phyloP scores from a whole-genome alignment of 2,888 invertebrate genomes.

The Cataglyphis altisquamis region DNA sequence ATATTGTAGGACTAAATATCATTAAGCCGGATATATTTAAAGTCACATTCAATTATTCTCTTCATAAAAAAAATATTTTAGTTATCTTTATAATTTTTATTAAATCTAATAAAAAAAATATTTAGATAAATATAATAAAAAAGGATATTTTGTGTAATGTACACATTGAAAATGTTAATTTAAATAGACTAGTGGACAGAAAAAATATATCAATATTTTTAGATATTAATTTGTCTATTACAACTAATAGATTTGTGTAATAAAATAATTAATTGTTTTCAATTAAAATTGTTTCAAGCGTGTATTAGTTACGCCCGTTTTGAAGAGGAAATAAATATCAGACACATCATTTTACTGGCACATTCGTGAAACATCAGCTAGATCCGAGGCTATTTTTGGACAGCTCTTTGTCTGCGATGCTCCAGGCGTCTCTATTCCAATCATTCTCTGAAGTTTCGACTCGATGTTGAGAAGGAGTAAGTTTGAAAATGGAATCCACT shows the following conservation, averaged over 20 bases:
- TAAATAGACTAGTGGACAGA: neutral
- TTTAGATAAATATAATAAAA: too few relatives aligned
- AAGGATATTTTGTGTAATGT: neutral
- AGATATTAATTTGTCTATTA: neutral
- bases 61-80: neutral
- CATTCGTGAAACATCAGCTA: conserved; percentile 1
- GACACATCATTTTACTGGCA: neutral
- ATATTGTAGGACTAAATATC: conserved; percentile 4
- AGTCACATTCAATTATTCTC: neutral
- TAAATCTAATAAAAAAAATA: neutral
- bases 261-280: neutral
- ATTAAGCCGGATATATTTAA: neutral
- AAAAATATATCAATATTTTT: neutral
- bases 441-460: conserved; percentile 24
- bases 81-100: neutral
- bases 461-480: conserved; percentile 6
- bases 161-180: neutral
- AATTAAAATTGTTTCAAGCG: neutral
- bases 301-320: neutral
- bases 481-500: conserved; percentile 62
- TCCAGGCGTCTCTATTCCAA: conserved; percentile 33
- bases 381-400: conserved; percentile 38
- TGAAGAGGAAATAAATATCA: neutral
- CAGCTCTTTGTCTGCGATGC: conserved; percentile 21
- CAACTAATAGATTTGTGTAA: neutral